Evolutionary conservation across 2,113 vertebrate genomes (phyloP), one percentile per base, ranked within the genome.

Genomic region (Dromiciops gliroides): DNA sequence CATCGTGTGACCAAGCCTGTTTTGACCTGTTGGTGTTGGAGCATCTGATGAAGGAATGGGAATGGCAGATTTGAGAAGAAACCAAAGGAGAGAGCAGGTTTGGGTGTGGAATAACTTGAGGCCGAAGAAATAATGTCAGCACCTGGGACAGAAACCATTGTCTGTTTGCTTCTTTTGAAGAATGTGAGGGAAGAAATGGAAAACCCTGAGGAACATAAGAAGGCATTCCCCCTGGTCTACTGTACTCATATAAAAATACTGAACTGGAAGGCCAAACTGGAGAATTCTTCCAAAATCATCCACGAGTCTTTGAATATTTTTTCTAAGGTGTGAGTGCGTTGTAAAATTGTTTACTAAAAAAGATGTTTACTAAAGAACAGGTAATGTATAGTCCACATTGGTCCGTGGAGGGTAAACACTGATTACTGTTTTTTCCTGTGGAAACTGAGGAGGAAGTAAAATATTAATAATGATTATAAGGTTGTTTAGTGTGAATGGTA

Each of bases 261-360:
- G 37, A 75, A 37, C 37, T 75, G 67, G 37, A 9, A n/a, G 16
- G 5, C 37, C 37, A 75, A 75, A n/a, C 5, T 75, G 37, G 67
- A 75, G 1, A 1, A 22, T 99, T 99, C 97, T 99, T 99, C 99
- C 99, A 99, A 98, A 99, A 99, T 99, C 99, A 89, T 99, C 99
- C 97, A 99, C 97, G 44, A 99, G 98, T 98, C 99, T 99, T 97
- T 99, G 99, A 98, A 99, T 97, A 95, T 99, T 99, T 98, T 99
- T 99, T 89, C 99, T 99, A 96, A 99, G 99, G 98, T 99, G 99
- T 37, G 99, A 99, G 97, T 99, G 99, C 99, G 99, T 99, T 95
- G 99, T 99, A 97, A 99, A 99, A 94, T 99, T 99, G 96, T 97
- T 99, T 98, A 99, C 98, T 98, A 99, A 98, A n/a, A 99, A 99